Percentiles rank a stretch among this genome's conserved stretches.
phyloP scores from a whole-genome alignment of 2,797 vertebrate genomes.

The Meda fulgida region DNA sequence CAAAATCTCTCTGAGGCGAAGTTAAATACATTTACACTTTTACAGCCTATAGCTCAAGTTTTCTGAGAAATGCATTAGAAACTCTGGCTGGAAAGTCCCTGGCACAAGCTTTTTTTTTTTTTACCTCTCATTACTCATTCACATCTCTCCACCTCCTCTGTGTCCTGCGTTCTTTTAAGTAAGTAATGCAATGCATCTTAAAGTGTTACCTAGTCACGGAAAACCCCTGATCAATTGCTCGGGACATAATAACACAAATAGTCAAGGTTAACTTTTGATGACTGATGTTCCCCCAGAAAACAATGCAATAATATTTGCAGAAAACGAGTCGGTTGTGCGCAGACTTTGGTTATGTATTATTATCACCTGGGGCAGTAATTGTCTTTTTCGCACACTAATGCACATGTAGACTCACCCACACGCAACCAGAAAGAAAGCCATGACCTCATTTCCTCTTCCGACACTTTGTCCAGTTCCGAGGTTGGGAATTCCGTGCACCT shows the following conservation, averaged over 20 bases:
- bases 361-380: conserved; percentile 10
- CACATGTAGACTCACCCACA: conserved; percentile 12
- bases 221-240: neutral
- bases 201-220: neutral
- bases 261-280: neutral
- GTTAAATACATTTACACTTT: conserved; percentile 50
- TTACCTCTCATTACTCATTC: conserved; percentile 36
- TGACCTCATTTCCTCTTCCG: conserved; percentile 34
- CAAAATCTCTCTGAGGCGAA: conserved; percentile 43
- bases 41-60: conserved; percentile 39
- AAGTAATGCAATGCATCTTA: conserved; percentile 36
- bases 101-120: conserved; percentile 28
- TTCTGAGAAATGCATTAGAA: conserved; percentile 41
- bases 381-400: neutral
- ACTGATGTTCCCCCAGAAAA: neutral
- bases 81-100: conserved; percentile 55
- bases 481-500: conserved; percentile 53
- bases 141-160: conserved; percentile 36
- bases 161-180: neutral
- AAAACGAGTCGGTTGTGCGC: neutral
- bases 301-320: neutral
- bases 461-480: conserved; percentile 43
- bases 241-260: conserved; percentile 17
- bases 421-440: conserved; percentile 3
- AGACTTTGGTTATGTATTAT: neutral